Conservation (phyloP, 2,888 invertebrate species). For the Resseliella maxima region DNA sequence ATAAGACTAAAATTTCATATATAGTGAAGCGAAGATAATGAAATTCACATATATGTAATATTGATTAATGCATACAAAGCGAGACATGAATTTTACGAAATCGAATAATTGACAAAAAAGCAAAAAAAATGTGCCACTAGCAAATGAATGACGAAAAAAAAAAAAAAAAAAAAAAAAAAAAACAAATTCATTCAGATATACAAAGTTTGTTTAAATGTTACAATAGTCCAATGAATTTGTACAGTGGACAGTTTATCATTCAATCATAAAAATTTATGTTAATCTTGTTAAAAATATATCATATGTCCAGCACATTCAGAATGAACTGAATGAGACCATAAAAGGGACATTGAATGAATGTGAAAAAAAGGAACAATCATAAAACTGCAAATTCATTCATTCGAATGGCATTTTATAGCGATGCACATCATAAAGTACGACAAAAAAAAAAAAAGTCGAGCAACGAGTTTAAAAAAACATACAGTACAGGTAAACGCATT, state of each 20-base stretch:
- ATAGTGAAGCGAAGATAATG: no score
- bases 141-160: no score
- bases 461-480: slow-evolving; percentile 32
- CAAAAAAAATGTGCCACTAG: no score
- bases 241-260: background rate
- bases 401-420: background rate
- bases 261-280: background rate
- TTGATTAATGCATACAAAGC: no score
- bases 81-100: no score
- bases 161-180: background rate
- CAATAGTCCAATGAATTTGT: background rate
- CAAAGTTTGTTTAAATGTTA: background rate
- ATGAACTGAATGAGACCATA: background rate
- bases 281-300: slow-evolving; percentile 22
- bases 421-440: background rate
- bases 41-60: no score
- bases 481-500: slow-evolving; percentile 11
- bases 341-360: background rate
- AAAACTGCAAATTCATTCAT: background rate
- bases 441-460: background rate
- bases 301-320: slow-evolving; percentile 2
- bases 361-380: background rate
- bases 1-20: no score
- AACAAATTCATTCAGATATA: no score
- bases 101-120: no score